Evolutionary conservation across 2,888 invertebrate genomes (phyloP).

Genomic region (Thymelicus acteon): DNA sequence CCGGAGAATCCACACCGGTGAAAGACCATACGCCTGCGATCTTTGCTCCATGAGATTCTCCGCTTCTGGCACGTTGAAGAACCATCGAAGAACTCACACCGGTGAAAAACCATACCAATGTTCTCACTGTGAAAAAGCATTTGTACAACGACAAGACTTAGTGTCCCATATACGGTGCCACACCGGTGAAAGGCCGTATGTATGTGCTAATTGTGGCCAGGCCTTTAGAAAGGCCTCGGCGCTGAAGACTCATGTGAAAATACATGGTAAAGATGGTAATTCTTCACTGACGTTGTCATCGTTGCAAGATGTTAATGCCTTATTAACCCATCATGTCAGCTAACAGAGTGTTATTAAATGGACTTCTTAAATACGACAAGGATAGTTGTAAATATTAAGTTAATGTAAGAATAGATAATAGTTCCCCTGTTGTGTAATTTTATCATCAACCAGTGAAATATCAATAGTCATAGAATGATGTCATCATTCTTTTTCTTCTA

Average conservation of each 20-base stretch:
- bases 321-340: conserved; percentile 22
- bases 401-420: background rate
- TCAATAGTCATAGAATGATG: too few relatives aligned
- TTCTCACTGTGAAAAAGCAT: conserved; percentile 82
- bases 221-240: conserved; percentile 82
- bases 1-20: conserved; percentile 84
- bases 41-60: conserved; percentile 84
- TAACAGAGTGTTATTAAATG: background rate
- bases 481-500: too few relatives aligned
- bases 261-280: conserved; percentile 59
- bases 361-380: too few relatives aligned
- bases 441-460: too few relatives aligned
- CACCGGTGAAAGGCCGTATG: conserved; percentile 77
- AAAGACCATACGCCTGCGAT: conserved; percentile 85
- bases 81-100: conserved; percentile 84
- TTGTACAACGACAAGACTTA: conserved; percentile 85
- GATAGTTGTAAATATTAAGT: background rate
- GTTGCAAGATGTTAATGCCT: conserved; percentile 17
- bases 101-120: conserved; percentile 85
- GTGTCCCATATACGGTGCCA: conserved; percentile 83
- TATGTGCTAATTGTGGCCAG: conserved; percentile 76
- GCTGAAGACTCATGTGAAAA: conserved; percentile 77
- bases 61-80: conserved; percentile 84
- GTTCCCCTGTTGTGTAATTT: too few relatives aligned
- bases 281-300: background rate